phyloP scores from a whole-genome alignment of 1,140 invertebrate species.

The Steinernema khuongi region DNA sequence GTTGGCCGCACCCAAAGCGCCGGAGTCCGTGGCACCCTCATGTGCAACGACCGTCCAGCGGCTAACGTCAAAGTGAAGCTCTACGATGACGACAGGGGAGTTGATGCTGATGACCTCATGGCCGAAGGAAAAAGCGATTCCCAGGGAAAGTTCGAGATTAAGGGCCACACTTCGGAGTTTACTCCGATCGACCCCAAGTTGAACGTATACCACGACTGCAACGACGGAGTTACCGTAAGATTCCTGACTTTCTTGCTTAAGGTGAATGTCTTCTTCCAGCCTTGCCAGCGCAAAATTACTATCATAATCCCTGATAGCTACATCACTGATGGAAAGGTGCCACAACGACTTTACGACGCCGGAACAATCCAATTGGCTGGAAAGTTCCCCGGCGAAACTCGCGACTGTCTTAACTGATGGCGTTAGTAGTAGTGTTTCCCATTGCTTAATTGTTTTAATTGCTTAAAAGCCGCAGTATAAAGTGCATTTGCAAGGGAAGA shows the following conservation, averaged over 20 bases:
- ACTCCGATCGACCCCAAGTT: slow-evolving; percentile 47
- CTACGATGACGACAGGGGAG: slow-evolving; percentile 25
- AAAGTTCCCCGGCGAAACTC: slow-evolving; percentile 30
- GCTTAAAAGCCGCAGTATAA: too few species aligned
- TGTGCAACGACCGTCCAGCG: slow-evolving; percentile 26
- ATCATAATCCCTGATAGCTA: slow-evolving; percentile 26
- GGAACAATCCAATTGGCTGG: slow-evolving; percentile 37
- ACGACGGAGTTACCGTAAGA: slow-evolving; percentile 33
- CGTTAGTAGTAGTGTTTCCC: too few species aligned
- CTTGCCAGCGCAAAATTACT: slow-evolving; percentile 24
- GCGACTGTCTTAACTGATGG: slow-evolving; percentile 37
- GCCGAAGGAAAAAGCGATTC: slow-evolving; percentile 38
- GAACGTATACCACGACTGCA: slow-evolving; percentile 47
- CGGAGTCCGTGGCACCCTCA: slow-evolving; percentile 12
- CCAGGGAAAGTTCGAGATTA: slow-evolving; percentile 35
- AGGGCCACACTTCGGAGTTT: slow-evolving; percentile 39
- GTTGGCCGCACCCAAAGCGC: slow-evolving; percentile 30
- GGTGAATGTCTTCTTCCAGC: too few species aligned
- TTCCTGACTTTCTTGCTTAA: too few species aligned
- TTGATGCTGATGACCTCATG: slow-evolving; percentile 42
- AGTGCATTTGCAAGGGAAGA: too few species aligned
- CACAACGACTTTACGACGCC: slow-evolving; percentile 24
- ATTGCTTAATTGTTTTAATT: too few species aligned
- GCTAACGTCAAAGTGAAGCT: slow-evolving; percentile 30
- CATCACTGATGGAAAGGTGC: slow-evolving; percentile 21